These are phyloP conservation scores for Drosophila flavopinicola DNA, from an alignment of 2,888 invertebrate genomes.

Conservation along the genomic window DNA sequence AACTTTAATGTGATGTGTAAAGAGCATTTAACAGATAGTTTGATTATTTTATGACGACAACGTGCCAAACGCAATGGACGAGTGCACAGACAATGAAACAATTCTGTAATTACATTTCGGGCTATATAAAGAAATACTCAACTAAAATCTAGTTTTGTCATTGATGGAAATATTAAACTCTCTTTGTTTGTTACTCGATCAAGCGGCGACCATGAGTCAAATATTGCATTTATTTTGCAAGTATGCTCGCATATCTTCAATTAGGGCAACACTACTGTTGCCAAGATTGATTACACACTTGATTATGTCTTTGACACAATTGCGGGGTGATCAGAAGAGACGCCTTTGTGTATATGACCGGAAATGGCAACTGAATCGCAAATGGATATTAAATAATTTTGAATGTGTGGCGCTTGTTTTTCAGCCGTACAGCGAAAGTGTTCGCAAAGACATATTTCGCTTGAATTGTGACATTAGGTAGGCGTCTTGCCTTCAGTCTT, in stretches of 20 bases:
- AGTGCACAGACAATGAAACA: constrained; percentile 4
- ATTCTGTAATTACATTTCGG: background rate
- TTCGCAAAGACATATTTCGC: constrained; percentile 44
- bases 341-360: constrained; percentile 24
- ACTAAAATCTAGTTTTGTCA: background rate
- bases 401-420: background rate
- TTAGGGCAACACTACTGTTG: constrained; percentile 12
- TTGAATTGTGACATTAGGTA: constrained; percentile 65
- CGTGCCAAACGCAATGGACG: constrained; percentile 56
- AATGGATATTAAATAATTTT: background rate
- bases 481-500: constrained; percentile 60
- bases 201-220: constrained; percentile 29
- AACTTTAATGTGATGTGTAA: constrained; percentile 56
- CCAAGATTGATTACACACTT: constrained; percentile 30
- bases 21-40: constrained; percentile 66
- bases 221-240: constrained; percentile 22
- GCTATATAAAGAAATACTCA: no score
- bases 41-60: constrained; percentile 70
- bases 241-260: constrained; percentile 14
- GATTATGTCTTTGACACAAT: constrained; percentile 28
- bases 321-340: background rate
- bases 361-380: constrained; percentile 28
- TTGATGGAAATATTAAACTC: constrained; percentile 12
- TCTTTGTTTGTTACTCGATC: constrained; percentile 2
- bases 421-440: constrained; percentile 56